Base-by-base conservation (phyloP, 2,888 invertebrate species). In the Myathropa florea region DNA sequence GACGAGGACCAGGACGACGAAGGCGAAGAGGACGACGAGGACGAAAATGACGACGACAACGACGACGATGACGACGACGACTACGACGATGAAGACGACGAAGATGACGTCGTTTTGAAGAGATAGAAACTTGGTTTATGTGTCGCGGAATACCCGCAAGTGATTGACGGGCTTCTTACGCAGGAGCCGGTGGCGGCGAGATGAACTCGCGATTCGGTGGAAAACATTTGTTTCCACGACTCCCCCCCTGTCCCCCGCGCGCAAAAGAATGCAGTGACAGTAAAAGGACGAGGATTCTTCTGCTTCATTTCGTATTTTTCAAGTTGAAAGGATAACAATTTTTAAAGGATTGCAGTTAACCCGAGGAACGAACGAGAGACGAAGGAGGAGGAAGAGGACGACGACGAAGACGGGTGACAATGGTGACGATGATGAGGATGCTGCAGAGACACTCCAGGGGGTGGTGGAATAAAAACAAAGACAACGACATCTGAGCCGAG, bases 341-440 rank as follows among this genome's bases (percentile, higher is more conserved):
- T 53, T 86, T 83, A 78, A 83, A 86, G 82, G 70, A 86, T 86
- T 86, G 86, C 86, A 86, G 86, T 83, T 75, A 83, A 83, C 86
- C 86, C 78, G 79, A 75, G 75, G 83, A 72, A 21, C n/a, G n/a
- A n/a, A n/a, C n/a, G n/a, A n/a, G n/a, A 81, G 23, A 46, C 12
- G 39, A 59, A 60, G 9, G 68, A 33, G 28, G 23, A 26, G 10
- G 36, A 39, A 6, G 14, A 18, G 21, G 12, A 4, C 28, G n/a
- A 10, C 14, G 10, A 26, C 4, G 4, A 46, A 23, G 39, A 9
- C 30, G 12, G n/a, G n/a, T n/a, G n/a, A 60, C 4, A 33, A 14
- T 2, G 7, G 24, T 23, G 57, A 23, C 0, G 24, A 24, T 24
- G 23, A 23, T 4, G 57, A 14, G 0, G 24, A 23, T 14, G 24